Evolutionary conservation across 2,888 invertebrate species (phyloP), one percentile per base, ranked within the genome.

Genomic region (Cerastis leucographa): DNA sequence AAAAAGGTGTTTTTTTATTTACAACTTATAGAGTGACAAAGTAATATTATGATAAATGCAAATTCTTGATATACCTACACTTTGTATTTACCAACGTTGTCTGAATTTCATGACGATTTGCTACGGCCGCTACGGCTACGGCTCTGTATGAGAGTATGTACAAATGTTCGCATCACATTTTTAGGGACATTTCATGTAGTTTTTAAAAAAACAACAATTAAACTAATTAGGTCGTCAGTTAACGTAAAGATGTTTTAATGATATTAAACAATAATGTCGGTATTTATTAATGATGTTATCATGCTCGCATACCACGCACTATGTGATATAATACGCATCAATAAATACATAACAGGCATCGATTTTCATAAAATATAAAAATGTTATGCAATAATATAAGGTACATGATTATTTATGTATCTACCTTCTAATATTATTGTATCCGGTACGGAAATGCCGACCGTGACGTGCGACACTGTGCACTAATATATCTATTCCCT

Each of bases 101-200:
- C 66, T 85, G 78, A 85, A 86, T 87, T 86, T 87, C 87, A 87
- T 78, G 76, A 78, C 25, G 64, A 85, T 86, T 83, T 51, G 85
- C 76, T 85, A 80, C 83, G 80, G 72, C 17, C 62, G 70, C 81
- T 75, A 74, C 73, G 62, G 49, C 70, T 46, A 69, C 66, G 74
- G 35, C 17, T 49, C 61, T 46, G 80, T 64, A 40, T 51, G 54
- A 64, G 29, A 64, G 29, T 29, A 8, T 12, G 9, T 56, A 66
- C 67, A 56, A 40, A 56, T 19, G 17, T 61, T 56, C 22, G 5
- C 12, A 42, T 40, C 17, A 62, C n/a, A 71, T 69, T 71, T 71
- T 81, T 44, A 69, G 49, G 17, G 51, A 69, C 42, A 69, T 61
- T 74, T 59, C 12, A 14, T 35, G 22, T 25, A n/a, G 25, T 56